These are phyloP conservation scores for Serranus cabrilla DNA, from an alignment of 2,797 vertebrate species.

Conservation along the genomic window DNA sequence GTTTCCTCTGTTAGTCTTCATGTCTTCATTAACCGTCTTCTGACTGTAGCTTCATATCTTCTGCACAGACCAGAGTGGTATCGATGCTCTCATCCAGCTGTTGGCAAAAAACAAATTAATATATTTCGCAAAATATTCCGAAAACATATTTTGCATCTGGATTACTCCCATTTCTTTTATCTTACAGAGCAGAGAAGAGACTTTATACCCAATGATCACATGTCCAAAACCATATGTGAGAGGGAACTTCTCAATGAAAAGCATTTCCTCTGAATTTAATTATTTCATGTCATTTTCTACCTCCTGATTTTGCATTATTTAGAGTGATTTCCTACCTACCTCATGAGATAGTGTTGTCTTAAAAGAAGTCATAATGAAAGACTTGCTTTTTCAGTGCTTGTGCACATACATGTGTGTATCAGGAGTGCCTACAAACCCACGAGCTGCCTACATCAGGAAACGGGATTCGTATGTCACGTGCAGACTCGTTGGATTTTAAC, in stretches of 20 bases:
- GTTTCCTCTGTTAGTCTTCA: too few species aligned
- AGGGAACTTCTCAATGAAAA: not conserved
- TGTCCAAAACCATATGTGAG: not conserved
- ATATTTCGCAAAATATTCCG: not conserved
- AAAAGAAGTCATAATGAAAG: too few species aligned
- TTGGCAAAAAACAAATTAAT: not conserved
- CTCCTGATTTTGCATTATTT: not conserved
- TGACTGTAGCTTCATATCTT: not conserved
- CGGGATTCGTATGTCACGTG: too few species aligned
- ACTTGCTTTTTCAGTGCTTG: too few species aligned
- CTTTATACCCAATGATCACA: not conserved
- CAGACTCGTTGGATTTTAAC: too few species aligned
- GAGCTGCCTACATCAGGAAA: too few species aligned
- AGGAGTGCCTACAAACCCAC: too few species aligned
- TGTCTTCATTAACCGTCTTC: conserved; percentile 4
- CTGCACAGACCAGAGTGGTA: not conserved
- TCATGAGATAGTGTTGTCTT: too few species aligned
- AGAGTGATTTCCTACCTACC: not conserved
- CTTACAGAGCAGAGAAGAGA: not conserved
- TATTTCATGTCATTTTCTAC: too few species aligned
- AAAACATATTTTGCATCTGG: not conserved
- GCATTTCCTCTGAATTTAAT: not conserved
- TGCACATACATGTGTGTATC: too few species aligned
- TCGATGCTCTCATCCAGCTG: not conserved
- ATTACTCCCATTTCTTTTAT: not conserved